Percentiles rank a stretch among this genome's conserved stretches.
phyloP scores from a whole-genome alignment of 2,888 invertebrate genomes.

The Noctua pronuba region DNA sequence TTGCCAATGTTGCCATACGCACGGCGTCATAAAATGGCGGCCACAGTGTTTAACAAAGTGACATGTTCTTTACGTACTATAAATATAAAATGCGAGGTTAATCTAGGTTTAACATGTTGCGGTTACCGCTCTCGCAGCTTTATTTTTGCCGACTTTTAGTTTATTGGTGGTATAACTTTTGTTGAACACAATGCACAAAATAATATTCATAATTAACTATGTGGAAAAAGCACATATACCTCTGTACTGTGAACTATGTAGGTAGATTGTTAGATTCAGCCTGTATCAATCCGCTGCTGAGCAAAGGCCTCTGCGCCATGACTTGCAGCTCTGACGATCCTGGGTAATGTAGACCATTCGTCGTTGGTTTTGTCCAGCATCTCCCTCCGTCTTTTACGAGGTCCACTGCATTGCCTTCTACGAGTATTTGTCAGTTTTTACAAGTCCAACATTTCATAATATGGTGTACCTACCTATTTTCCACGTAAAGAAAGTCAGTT shows the following conservation, averaged over 20 bases:
- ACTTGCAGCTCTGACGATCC: neutral
- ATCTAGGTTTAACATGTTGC: conserved; percentile 65
- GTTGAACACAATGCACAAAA: neutral
- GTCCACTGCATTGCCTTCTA: neutral
- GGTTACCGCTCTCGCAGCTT: conserved; percentile 54
- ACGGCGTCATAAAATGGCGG: conserved; percentile 38
- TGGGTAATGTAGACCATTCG: neutral
- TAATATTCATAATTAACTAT: neutral
- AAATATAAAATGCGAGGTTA: conserved; percentile 58
- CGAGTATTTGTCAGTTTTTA: neutral
- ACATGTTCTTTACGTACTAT: conserved; percentile 54
- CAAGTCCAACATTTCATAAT: neutral
- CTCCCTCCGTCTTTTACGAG: neutral
- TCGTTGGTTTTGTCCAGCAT: neutral
- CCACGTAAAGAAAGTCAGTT: neutral
- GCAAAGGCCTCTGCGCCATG: neutral
- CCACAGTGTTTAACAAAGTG: conserved; percentile 44
- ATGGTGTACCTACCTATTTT: neutral
- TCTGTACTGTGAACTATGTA: neutral
- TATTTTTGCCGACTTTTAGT: conserved; percentile 54
- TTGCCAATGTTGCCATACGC: neutral
- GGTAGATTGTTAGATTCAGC: too few relatives aligned
- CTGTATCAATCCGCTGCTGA: too few relatives aligned
- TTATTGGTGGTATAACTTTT: conserved; percentile 35
- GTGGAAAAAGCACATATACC: neutral